A percentile compares a stretch with the other conserved stretches of the same genome.
These are phyloP conservation scores for Callospermophilus lateralis DNA, from an alignment of 2,113 vertebrate genomes.

Conservation along the genomic window DNA sequence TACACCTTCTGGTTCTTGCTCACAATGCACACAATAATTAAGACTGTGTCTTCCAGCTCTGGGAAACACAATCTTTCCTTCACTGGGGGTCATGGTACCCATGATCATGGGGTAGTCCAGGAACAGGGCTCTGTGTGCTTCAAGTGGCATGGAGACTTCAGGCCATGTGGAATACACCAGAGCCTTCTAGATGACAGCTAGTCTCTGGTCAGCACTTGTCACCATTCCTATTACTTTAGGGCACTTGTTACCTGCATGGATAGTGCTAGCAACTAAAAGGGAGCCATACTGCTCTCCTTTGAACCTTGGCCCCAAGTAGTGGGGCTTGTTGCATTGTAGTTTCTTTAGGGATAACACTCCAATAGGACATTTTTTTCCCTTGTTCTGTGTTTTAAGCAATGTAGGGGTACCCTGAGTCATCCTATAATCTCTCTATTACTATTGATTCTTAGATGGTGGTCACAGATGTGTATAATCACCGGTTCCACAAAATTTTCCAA, in stretches of 20 bases:
- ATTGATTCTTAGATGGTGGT: slow-evolving; percentile 95
- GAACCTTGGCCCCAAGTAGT: neutral
- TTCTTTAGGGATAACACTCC: neutral
- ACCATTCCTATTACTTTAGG: neutral
- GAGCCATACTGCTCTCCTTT: neutral
- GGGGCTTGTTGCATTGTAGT: neutral
- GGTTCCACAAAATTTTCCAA: slow-evolving; percentile 98
- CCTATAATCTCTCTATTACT: slow-evolving; percentile 56
- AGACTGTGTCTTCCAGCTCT: neutral
- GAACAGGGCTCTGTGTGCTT: neutral
- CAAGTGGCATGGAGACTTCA: neutral
- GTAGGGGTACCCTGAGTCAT: neutral
- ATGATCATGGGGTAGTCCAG: neutral
- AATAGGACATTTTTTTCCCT: too few relatives aligned
- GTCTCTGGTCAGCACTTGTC: neutral
- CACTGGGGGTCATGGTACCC: neutral
- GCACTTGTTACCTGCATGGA: neutral
- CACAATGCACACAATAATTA: neutral
- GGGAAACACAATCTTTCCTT: neutral
- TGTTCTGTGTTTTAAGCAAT: slow-evolving; percentile 15
- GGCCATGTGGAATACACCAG: too few relatives aligned
- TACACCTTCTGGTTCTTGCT: neutral
- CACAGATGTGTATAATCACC: slow-evolving; percentile 98
- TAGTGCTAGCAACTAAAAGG: neutral
- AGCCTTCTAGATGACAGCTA: neutral